phyloP scores from a whole-genome alignment of 2,113 vertebrate species.

The Malurus elegans region DNA sequence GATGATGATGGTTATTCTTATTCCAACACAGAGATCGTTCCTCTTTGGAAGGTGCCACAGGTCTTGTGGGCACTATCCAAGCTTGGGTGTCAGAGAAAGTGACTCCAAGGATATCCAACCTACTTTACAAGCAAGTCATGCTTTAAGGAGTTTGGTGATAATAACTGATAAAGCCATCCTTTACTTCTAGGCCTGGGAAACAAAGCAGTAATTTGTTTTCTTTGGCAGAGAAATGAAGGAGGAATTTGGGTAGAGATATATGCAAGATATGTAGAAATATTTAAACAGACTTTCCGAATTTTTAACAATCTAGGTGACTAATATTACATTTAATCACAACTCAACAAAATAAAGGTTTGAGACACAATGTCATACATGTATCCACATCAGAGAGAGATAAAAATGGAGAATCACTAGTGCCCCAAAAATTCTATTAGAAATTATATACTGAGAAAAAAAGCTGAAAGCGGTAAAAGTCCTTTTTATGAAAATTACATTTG shows the following conservation, averaged over 20 bases:
- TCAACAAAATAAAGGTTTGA: background rate
- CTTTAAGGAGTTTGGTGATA: background rate
- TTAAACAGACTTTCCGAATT: background rate
- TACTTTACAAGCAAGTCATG: background rate
- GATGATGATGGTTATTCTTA: background rate
- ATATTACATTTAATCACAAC: background rate
- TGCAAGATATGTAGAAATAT: background rate
- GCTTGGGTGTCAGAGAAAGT: background rate
- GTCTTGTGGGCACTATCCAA: background rate
- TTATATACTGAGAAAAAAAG: background rate
- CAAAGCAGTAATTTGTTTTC: background rate
- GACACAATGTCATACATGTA: background rate
- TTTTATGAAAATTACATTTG: conserved; percentile 45
- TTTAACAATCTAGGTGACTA: background rate
- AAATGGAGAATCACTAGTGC: background rate
- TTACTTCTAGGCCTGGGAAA: background rate
- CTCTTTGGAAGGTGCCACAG: background rate
- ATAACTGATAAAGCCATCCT: background rate
- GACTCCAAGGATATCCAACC: background rate
- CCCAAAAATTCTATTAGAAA: background rate
- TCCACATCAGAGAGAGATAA: background rate
- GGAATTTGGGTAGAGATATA: background rate
- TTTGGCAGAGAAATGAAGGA: background rate
- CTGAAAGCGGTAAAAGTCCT: background rate
- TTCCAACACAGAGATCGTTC: background rate